Evolutionary conservation across 2,888 invertebrate species (phyloP), one percentile per base, ranked within the genome.

Genomic region (Phlogophora meticulosa): DNA sequence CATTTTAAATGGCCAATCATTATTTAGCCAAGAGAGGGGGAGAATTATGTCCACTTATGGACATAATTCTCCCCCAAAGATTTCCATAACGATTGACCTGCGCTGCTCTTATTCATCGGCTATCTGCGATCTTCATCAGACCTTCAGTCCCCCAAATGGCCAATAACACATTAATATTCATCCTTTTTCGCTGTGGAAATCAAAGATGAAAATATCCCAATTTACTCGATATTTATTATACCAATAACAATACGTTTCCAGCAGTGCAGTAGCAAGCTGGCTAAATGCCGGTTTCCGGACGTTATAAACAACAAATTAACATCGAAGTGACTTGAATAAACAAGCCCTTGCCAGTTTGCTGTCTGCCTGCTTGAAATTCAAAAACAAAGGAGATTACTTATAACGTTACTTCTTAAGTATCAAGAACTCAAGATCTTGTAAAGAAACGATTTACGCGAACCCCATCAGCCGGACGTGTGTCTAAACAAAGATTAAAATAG

Each of bases 401-500:
- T 20, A 45, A 52, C 24, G 13, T 28, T 36, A 57, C 32, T 36
- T 22, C 32, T 51, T 28, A 56, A 57, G 48, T 72, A 79, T 75
- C 22, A 62, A 36, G 17, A 67, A 38, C 22, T 42, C 69, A 64
- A 71, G 72, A 68, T 62, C 32, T 76, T 72, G 22, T 59, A 69
- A 76, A 77, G 72, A 80, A 79, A 75, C 56, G 48, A 78, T 80
- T 72, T 76, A 74, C 69, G 57, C 51, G 69, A 79, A 78, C 65
- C 58, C 70, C 81, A 78, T 85, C 87, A 83, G 82, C 69, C 75
- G 72, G 88, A 87, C 87, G 86, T 72, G 74, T 85, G 89, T 93
- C 91, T 90, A 93, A 93, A 93, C 91, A 92, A 83, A 80, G 71
- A 76, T 86, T 87, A 85, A 91, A 91, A 91, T 91, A 89, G 88